Evolutionary conservation across 1,140 invertebrate species (phyloP).

Genomic region (Grapholita molesta): DNA sequence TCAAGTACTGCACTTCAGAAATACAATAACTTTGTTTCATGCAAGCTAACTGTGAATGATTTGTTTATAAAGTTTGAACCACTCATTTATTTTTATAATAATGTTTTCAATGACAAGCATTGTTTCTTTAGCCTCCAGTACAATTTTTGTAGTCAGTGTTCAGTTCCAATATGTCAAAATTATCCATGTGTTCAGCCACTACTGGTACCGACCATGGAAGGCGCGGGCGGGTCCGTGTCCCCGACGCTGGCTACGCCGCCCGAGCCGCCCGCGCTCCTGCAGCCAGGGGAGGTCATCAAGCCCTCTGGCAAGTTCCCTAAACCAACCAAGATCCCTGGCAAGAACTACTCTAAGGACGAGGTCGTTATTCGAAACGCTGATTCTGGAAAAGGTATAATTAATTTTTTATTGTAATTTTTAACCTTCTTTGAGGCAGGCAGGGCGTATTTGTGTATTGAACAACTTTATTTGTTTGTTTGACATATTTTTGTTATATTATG

Average conservation of each 20-base stretch:
- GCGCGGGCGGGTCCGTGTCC: constrained; percentile 63
- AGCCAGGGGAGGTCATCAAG: constrained; percentile 90
- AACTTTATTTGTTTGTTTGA: not conserved
- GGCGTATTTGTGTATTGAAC: not conserved
- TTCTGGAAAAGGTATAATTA: constrained; percentile 92
- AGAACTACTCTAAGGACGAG: constrained; percentile 96
- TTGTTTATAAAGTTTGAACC: not conserved
- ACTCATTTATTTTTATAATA: not conserved
- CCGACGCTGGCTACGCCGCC: constrained; percentile 70
- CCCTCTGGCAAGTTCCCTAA: constrained; percentile 92
- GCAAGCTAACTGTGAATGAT: not conserved
- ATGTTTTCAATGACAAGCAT: not conserved
- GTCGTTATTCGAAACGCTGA: constrained; percentile 95
- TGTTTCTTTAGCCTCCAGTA: not conserved
- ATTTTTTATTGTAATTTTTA: no score
- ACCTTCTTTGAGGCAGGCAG: no score
- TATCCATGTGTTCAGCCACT: constrained; percentile 44
- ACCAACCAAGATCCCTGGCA: constrained; percentile 93
- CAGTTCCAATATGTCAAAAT: not conserved
- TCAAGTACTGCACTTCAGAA: not conserved
- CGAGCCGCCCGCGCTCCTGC: constrained; percentile 80
- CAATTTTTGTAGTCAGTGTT: not conserved
- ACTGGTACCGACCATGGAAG: constrained; percentile 71
- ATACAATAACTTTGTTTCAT: not conserved
- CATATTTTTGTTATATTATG: no score